Conservation (phyloP, 2,113 vertebrate genomes). For the Parotia lawesii region DNA sequence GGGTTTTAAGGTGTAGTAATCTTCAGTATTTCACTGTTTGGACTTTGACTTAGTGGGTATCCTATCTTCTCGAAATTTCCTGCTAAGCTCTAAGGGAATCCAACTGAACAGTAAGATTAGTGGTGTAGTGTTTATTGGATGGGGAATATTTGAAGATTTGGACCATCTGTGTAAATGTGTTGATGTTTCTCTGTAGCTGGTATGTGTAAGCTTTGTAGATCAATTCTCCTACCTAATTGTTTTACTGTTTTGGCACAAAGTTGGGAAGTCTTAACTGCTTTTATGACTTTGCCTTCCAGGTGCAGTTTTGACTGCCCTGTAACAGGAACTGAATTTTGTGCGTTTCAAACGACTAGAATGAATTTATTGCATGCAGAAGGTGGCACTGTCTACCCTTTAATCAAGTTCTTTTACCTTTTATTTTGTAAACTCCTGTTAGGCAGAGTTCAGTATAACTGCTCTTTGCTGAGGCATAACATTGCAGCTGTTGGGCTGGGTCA, state of each 20-base stretch:
- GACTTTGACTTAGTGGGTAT: neutral
- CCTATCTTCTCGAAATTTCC: fast-evolving
- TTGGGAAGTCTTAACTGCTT: neutral
- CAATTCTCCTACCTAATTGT: neutral
- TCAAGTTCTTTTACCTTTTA: constrained; percentile 62
- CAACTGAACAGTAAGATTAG: neutral
- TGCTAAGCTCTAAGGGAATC: neutral
- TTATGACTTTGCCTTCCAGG: neutral
- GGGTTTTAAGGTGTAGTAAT: neutral
- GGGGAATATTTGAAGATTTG: neutral
- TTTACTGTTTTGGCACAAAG: neutral
- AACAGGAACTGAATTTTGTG: constrained; percentile 16
- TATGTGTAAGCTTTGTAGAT: neutral
- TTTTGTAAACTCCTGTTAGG: constrained; percentile 57
- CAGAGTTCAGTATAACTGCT: neutral
- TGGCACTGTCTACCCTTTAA: constrained; percentile 82
- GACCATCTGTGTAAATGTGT: neutral
- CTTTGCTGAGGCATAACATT: neutral
- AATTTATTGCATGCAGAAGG: constrained; percentile 78
- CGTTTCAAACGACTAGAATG: constrained; percentile 10
- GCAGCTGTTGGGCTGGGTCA: neutral
- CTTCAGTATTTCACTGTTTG: neutral
- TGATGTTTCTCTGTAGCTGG: neutral
- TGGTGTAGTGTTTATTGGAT: neutral
- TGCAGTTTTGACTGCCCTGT: neutral